Conservation (phyloP, 2,797 vertebrate genomes). For the Avahi laniger region DNA sequence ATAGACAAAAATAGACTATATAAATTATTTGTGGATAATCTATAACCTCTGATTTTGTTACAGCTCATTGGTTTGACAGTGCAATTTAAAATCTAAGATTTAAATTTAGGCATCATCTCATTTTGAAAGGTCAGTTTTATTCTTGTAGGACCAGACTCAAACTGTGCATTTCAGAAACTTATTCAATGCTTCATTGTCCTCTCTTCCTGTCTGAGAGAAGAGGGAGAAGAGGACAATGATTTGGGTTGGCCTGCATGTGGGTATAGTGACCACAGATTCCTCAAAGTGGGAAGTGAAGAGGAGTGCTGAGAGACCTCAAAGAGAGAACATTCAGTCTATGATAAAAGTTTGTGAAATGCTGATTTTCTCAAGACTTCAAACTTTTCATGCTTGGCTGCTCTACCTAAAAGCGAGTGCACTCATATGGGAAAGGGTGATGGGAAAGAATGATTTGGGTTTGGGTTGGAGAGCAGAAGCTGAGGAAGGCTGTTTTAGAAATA, state of each 20-base stretch:
- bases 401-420: neutral
- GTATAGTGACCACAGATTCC: neutral
- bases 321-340: neutral
- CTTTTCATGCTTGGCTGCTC: neutral
- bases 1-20: neutral
- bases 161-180: accelerated
- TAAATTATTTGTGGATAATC: neutral
- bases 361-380: neutral
- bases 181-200: neutral
- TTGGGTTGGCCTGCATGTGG: neutral
- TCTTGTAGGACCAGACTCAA: neutral
- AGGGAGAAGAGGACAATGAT: neutral
- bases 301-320: neutral
- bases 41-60: neutral
- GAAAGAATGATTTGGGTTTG: neutral
- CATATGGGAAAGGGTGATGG: neutral
- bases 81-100: neutral
- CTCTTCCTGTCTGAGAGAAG: neutral
- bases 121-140: neutral
- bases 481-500: neutral
- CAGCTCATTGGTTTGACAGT: neutral
- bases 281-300: neutral
- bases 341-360: neutral
- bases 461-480: neutral
- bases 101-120: neutral